Conservation (phyloP, 1,140 invertebrate species). For the Hylaeus anthracinus region DNA sequence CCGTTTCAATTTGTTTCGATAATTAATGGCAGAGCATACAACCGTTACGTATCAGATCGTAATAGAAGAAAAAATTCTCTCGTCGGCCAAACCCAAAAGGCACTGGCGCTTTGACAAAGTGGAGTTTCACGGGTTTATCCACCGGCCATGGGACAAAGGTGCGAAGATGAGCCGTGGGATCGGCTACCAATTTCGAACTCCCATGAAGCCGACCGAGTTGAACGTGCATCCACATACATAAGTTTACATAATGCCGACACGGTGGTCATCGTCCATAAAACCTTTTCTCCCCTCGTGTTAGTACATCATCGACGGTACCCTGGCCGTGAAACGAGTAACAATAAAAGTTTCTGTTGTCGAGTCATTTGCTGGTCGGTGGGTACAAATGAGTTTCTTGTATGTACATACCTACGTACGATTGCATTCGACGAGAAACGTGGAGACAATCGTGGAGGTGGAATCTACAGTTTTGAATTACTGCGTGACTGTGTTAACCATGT, state of each 20-base stretch:
- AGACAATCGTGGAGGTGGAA: not conserved
- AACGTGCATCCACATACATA: slow-evolving; percentile 33
- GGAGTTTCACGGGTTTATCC: slow-evolving; percentile 44
- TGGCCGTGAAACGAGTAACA: slow-evolving; percentile 24
- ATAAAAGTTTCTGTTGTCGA: not conserved
- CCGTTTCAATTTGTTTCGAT: slow-evolving; percentile 56
- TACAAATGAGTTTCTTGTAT: not conserved
- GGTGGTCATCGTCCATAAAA: slow-evolving; percentile 41
- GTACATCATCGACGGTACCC: slow-evolving; percentile 24
- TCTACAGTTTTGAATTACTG: no score
- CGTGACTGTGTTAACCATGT: no score
- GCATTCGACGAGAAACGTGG: not conserved
- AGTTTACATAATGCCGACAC: slow-evolving; percentile 47
- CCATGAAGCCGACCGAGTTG: slow-evolving; percentile 17
- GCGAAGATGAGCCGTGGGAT: slow-evolving; percentile 47
- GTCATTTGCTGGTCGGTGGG: not conserved
- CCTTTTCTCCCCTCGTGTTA: slow-evolving; percentile 23
- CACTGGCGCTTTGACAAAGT: slow-evolving; percentile 55
- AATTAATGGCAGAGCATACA: slow-evolving; percentile 50
- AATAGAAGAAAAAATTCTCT: slow-evolving; percentile 1
- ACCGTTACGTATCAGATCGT: slow-evolving; percentile 33
- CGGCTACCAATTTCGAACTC: slow-evolving; percentile 41
- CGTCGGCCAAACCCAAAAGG: not conserved
- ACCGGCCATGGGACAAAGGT: slow-evolving; percentile 16
- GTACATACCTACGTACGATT: not conserved